Percentiles rank a stretch among this genome's conserved stretches.
Conservation (phyloP, 2,888 invertebrate species). For the Aphodius sticticus region DNA sequence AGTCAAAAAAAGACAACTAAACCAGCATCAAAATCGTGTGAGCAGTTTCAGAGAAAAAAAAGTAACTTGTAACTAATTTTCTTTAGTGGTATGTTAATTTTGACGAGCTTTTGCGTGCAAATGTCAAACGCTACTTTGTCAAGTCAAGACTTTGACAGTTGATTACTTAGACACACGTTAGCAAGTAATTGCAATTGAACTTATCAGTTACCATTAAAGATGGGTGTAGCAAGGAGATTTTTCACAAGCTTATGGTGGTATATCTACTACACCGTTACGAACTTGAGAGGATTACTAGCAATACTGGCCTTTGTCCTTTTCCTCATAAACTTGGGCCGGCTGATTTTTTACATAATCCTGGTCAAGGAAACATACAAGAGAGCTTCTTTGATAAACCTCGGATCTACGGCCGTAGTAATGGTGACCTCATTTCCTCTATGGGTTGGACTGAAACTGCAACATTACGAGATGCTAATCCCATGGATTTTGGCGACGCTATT, state of each 20-base stretch:
- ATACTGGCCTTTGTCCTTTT: neutral
- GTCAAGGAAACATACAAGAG: neutral
- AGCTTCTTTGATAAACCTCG: constrained; percentile 15
- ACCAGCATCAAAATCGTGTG: too few species aligned
- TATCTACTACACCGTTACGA: neutral
- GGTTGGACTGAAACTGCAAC: neutral
- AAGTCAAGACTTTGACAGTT: too few species aligned
- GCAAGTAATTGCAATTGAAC: too few species aligned
- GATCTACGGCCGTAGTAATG: neutral
- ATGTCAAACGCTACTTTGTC: too few species aligned
- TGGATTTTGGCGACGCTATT: constrained; percentile 7
- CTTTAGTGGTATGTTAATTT: too few species aligned
- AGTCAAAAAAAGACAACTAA: too few species aligned
- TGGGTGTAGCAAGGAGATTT: neutral
- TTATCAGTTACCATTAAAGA: too few species aligned
- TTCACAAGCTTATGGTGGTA: neutral
- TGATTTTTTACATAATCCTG: neutral
- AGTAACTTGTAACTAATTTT: too few species aligned
- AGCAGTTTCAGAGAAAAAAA: too few species aligned
- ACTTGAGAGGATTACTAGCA: constrained; percentile 6
- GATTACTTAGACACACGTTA: too few species aligned
- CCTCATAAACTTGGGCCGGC: neutral
- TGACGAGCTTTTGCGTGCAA: too few species aligned
- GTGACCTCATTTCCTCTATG: neutral
- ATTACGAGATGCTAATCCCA: neutral